These are phyloP conservation scores for Pangasianodon gigas DNA, from an alignment of 2,113 vertebrate genomes.

Conservation along the genomic window DNA sequence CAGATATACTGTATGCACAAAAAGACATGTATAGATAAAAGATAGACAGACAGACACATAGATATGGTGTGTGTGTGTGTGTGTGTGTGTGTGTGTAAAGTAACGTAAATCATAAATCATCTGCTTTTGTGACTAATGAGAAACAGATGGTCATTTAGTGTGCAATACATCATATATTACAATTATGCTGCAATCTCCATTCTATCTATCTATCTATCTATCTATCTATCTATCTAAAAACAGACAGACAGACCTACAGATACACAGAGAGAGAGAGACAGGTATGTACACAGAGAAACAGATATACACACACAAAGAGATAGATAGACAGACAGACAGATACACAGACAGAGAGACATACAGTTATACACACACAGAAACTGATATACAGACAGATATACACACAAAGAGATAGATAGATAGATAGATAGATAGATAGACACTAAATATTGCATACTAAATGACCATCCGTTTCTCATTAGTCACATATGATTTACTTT, in stretches of 20 bases:
- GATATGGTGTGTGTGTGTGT: neutral
- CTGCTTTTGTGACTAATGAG: neutral
- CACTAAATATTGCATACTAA: neutral
- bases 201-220: neutral
- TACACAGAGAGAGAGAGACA: too few relatives aligned
- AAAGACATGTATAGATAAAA: neutral
- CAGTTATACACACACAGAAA: neutral
- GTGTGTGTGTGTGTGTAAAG: neutral
- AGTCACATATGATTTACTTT: neutral
- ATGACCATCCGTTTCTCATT: slow-evolving; percentile 11
- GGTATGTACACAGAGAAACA: neutral
- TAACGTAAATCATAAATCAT: neutral
- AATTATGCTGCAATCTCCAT: neutral
- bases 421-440: neutral
- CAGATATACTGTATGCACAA: too few relatives aligned
- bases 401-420: neutral
- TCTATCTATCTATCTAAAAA: neutral
- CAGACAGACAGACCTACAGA: too few relatives aligned
- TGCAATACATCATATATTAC: neutral
- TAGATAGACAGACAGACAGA: neutral
- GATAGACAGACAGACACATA: neutral
- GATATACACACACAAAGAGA: neutral
- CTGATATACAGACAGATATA: too few relatives aligned
- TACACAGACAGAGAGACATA: too few relatives aligned
- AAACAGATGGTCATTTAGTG: slow-evolving; percentile 11